Conservation (phyloP, 1,140 invertebrate species). For the Drosophila nannoptera region DNA sequence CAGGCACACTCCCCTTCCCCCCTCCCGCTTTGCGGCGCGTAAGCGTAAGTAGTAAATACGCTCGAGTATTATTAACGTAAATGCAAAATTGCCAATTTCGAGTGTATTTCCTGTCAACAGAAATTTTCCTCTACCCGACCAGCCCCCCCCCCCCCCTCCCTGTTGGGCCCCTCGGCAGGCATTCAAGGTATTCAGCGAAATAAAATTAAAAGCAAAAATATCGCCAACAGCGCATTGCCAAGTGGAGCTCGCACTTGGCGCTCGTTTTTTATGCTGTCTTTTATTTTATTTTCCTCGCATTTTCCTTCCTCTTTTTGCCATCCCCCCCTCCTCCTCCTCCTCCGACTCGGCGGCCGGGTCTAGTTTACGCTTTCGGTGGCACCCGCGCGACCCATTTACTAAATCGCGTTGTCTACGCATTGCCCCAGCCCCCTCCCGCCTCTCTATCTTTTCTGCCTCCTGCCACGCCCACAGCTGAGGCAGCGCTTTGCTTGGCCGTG, state of each 20-base stretch:
- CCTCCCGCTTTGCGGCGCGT: background rate
- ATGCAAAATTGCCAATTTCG: constrained; percentile 79
- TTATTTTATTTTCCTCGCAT: constrained; percentile 6
- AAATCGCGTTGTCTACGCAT: constrained; percentile 55
- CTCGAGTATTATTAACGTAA: constrained; percentile 79
- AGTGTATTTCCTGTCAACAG: constrained; percentile 79
- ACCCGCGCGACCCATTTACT: constrained; percentile 56
- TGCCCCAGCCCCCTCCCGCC: background rate
- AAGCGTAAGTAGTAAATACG: constrained; percentile 75
- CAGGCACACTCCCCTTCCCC: background rate
- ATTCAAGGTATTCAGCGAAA: constrained; percentile 25
- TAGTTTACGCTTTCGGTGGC: constrained; percentile 42
- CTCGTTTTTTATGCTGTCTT: constrained; percentile 3
- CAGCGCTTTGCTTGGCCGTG: constrained; percentile 20
- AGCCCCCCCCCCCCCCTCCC: background rate
- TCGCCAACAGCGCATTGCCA: constrained; percentile 12
- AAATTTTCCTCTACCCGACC: constrained; percentile 58
- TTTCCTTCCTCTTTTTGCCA: constrained; percentile 3
- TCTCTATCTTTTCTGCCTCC: background rate
- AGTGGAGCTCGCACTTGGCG: constrained; percentile 26
- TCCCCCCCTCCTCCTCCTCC: constrained; percentile 2
- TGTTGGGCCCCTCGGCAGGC: background rate
- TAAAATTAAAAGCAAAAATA: constrained; percentile 51
- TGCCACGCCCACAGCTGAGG: background rate
- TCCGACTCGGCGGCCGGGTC: background rate